Percentiles rank a stretch among this genome's conserved stretches.
Conservation (phyloP, 2,797 vertebrate genomes). For the Catharus ustulatus region DNA sequence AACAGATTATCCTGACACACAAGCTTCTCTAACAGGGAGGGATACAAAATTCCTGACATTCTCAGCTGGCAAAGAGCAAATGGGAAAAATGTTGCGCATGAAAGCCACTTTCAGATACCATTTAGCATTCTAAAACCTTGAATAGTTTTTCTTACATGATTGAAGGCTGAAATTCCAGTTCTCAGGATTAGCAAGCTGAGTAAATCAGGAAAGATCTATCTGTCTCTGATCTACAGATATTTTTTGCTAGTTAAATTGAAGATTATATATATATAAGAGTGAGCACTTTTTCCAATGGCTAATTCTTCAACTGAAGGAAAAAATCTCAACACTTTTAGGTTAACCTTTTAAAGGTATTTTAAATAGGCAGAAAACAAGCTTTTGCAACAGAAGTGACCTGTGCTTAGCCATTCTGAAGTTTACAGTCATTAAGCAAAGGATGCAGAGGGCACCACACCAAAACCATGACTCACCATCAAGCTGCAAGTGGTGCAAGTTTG, state of each 20-base stretch:
- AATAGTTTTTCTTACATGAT: neutral
- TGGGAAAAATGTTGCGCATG: slow-evolving; percentile 43
- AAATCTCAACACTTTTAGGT: neutral
- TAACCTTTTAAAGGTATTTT: neutral
- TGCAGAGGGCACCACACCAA: neutral
- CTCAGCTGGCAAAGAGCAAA: slow-evolving; percentile 66
- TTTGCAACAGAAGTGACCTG: neutral
- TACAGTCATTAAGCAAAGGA: neutral
- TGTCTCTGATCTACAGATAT: neutral
- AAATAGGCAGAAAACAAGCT: neutral
- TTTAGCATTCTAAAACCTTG: neutral
- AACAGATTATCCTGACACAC: neutral
- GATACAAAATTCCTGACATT: slow-evolving; percentile 64
- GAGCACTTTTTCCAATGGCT: neutral
- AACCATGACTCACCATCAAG: neutral
- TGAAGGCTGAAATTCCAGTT: neutral
- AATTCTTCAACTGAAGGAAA: neutral
- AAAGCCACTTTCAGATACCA: slow-evolving; percentile 38
- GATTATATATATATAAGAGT: neutral
- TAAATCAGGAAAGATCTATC: neutral
- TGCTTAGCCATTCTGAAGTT: neutral
- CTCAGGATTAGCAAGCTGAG: neutral
- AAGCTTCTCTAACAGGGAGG: neutral
- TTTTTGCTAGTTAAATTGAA: neutral
- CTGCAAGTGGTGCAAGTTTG: neutral